Evolutionary conservation across 2,797 vertebrate genomes (phyloP), one percentile per base, ranked within the genome.

Genomic region (Prionace glauca): DNA sequence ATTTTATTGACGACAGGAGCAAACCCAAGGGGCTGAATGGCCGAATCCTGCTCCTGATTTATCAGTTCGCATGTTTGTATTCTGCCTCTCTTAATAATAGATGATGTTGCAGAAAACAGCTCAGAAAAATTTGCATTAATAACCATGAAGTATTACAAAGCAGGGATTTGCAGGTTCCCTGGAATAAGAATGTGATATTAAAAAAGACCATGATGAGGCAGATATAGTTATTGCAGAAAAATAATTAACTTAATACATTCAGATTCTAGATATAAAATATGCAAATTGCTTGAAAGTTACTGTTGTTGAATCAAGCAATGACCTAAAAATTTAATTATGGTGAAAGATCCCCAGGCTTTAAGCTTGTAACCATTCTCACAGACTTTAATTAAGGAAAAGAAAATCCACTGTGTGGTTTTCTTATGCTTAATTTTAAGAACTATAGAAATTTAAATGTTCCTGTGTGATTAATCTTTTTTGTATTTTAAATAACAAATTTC

Each of bases 231-330:
- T 50, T 50, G 77, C 11, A 77, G 45, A 77, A 77, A 45, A 29
- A 72, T 94, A 94, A 94, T 74, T 94, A 71, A 95, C 16, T 5
- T n/a, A 95, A 77, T 77, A 72, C 22, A 26, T 74, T 74, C 69
- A 50, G 26, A 95, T 95, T 95, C 72, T n/a, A n/a, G 45, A 95
- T 26, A 77, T 72, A 77, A 77, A 74, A 72, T 94, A 94, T 94
- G 93, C 93, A 94, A 74, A 77, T 77, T 56, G 72, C 26, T 22
- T 56, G 72, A 18, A 50, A 56, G 69, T 69, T 95, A 12, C 71
- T 56, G 71, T 95, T n/a, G 16, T 41, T 56, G 69, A 95, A 14
- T 95, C 45, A 50, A 60, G 12, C 45, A 74, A 16, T 50, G 71
- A 20, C 45, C 26, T 20, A 94, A 94, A 94, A 72, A 72, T 72